A percentile compares a stretch with the other conserved stretches of the same genome.
Conservation (phyloP, 2,888 invertebrate species). For the Diploptera punctata region DNA sequence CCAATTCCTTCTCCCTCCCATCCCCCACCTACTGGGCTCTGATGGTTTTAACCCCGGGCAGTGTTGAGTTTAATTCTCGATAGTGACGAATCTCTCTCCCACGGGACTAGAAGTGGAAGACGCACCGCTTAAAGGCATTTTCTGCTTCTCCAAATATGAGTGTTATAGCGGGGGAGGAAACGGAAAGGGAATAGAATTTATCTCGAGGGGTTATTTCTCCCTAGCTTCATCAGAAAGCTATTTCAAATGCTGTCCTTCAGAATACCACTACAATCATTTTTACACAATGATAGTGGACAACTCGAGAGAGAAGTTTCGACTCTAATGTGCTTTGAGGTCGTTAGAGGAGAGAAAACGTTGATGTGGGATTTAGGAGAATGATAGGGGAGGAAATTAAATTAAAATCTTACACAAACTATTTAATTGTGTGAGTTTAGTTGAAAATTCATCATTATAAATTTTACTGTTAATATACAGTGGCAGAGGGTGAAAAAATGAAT, state of each 20-base stretch:
- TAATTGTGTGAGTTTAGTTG: too few species aligned
- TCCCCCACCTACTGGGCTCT: not conserved
- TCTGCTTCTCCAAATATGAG: conserved; percentile 6
- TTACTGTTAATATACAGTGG: too few species aligned
- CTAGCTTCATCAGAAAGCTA: not conserved
- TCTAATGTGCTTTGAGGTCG: too few species aligned
- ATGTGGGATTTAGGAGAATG: too few species aligned
- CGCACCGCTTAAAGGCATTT: not conserved
- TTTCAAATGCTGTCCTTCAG: not conserved
- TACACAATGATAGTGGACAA: too few species aligned
- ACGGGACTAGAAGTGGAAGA: conserved; percentile 7
- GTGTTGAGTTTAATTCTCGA: not conserved
- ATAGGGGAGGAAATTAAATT: too few species aligned
- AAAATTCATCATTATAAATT: too few species aligned
- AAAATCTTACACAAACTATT: too few species aligned
- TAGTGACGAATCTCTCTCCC: conserved; percentile 28
- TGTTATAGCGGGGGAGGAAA: not conserved
- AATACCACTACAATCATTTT: too few species aligned
- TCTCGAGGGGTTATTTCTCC: not conserved
- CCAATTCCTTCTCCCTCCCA: not conserved
- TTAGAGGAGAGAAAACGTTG: too few species aligned
- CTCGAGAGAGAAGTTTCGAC: too few species aligned
- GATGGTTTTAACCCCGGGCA: conserved; percentile 1
- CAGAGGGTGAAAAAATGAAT: too few species aligned
- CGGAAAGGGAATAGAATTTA: not conserved